Evolutionary conservation across 2,888 invertebrate genomes (phyloP), one percentile per base, ranked within the genome.

Genomic region (Caenorhabditis afra): DNA sequence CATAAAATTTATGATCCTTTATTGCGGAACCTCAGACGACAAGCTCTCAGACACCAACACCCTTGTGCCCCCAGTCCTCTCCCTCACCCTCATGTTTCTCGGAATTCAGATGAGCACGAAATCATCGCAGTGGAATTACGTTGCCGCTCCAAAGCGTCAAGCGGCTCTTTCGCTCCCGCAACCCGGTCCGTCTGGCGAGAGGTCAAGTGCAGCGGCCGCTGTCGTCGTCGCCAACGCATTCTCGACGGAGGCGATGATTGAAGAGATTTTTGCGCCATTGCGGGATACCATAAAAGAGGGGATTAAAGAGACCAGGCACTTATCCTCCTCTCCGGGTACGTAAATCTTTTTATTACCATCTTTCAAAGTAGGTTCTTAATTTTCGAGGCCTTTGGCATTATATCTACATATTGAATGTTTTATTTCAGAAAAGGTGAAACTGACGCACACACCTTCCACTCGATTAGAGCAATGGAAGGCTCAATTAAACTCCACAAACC

Each of bases 401-500:
- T 22, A n/a, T 47, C 18, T 29, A 10, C 18, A n/a, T n/a, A n/a
- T n/a, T 58, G 22, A 20, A 39, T 18, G 7, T 7, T 5, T 3
- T 29, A 41, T 49, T 61, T 57, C 52, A 79, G 79, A 79, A 70
- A 79, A 79, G 65, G 41, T 75, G 8, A 79, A 79, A 29, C 37
- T 74, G 1, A 75, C 49, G 20, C 79, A 79, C 49, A 80, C 80
- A 3, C 80, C 80, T 10, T 80, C 80, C 23, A 67, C 75, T 4
- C 74, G 83, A 22, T 59, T 83, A 20, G 79, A 81, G 52, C 67
- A 61, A 74, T 85, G 85, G 85, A 84, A 85, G 57, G 76, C 81
- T 20, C 82, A 85, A 57, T 45, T 85, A 35, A 74, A 79, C 41
- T 57, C 70, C 0, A 65, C 64, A 18, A 76, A 73, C n/a, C 53